Conservation (phyloP, 2,113 vertebrate genomes). For the Pseudopipra pipra region DNA sequence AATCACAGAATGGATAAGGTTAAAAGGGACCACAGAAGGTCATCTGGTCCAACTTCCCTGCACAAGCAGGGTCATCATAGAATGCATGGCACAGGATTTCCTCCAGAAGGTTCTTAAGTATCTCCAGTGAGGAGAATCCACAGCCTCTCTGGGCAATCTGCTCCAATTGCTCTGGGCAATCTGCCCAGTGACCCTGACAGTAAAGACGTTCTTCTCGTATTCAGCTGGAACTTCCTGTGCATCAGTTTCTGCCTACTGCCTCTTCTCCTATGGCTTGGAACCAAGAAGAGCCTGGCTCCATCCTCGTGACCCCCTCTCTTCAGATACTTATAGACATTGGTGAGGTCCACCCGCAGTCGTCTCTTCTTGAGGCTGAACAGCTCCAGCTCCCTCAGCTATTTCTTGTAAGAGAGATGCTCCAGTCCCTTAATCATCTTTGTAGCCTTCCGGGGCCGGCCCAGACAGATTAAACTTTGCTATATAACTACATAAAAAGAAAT, state of each 20-base stretch:
- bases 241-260: not conserved
- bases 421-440: not conserved
- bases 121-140: not conserved
- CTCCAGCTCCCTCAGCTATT: not conserved
- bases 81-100: not conserved
- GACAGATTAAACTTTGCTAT: not conserved
- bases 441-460: not conserved
- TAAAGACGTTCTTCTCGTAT: not conserved
- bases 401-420: not conserved
- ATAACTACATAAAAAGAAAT: rapidly evolving
- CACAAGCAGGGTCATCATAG: not conserved
- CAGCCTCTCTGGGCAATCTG: not conserved
- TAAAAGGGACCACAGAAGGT: not conserved
- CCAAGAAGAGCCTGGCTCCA: not conserved
- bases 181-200: rapidly evolving
- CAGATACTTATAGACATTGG: not conserved
- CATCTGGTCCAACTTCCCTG: not conserved
- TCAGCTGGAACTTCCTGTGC: not conserved
- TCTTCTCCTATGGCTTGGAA: not conserved
- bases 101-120: not conserved
- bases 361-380: not conserved
- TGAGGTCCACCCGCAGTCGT: not conserved
- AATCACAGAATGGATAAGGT: not conserved
- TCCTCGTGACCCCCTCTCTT: not conserved
- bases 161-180: not conserved